phyloP scores from a whole-genome alignment of 2,888 invertebrate species.

The Cantharis flavilabris region DNA sequence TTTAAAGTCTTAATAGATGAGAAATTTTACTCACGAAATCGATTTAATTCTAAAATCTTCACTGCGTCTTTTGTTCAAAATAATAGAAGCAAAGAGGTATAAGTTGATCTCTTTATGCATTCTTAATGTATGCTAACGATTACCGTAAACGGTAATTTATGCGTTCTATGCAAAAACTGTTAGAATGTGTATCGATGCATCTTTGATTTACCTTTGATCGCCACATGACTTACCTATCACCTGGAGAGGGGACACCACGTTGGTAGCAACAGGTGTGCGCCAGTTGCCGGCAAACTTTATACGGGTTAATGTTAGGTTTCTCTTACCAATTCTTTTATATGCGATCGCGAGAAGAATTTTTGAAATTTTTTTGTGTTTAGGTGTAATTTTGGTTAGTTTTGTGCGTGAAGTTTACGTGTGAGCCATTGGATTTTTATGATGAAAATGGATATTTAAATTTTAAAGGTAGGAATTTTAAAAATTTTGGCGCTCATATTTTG shows the following conservation, averaged over 20 bases:
- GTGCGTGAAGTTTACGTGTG: not conserved
- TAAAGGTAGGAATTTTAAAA: not conserved
- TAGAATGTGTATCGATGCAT: conserved; percentile 3
- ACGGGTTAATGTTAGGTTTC: conserved; percentile 5
- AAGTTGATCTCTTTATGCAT: not conserved
- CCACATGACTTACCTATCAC: conserved; percentile 18
- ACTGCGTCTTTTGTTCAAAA: not conserved
- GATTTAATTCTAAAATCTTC: not conserved
- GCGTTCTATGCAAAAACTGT: not conserved
- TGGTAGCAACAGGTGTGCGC: conserved; percentile 43
- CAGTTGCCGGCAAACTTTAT: conserved; percentile 40
- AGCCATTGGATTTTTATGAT: not conserved
- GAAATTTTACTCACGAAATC: not conserved
- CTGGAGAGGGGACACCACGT: conserved; percentile 35
- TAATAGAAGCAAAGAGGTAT: not conserved
- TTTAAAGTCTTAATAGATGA: too few relatives aligned
- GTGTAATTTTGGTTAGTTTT: not conserved
- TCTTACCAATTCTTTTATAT: conserved; percentile 3
- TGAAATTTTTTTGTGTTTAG: not conserved
- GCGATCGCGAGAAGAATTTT: not conserved
- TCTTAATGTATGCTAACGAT: not conserved
- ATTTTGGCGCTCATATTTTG: not conserved
- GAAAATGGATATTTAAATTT: not conserved
- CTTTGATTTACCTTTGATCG: conserved; percentile 5
- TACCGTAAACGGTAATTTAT: not conserved